Percentiles rank a stretch among this genome's conserved stretches.
phyloP scores from a whole-genome alignment of 1,140 invertebrate genomes.

The Notospermus geniculatus region DNA sequence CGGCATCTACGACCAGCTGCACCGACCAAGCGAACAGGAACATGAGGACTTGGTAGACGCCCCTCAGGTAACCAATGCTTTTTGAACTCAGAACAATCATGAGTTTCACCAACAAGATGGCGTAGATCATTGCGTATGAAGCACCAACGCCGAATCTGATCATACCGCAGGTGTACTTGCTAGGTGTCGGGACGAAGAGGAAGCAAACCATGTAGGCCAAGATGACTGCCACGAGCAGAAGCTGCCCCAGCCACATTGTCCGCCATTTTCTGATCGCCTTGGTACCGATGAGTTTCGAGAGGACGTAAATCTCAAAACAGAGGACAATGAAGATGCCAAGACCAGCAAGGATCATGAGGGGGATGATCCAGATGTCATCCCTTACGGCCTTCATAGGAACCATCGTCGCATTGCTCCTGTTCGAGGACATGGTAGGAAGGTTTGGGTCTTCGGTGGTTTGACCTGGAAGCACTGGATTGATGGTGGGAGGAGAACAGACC shows the following conservation, averaged over 20 bases:
- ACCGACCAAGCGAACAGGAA: constrained; percentile 71
- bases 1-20: constrained; percentile 80
- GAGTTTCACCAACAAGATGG: constrained; percentile 88
- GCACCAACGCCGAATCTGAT: constrained; percentile 82
- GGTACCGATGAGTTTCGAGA: constrained; percentile 82
- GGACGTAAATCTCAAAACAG: constrained; percentile 83
- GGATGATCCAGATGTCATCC: constrained; percentile 78
- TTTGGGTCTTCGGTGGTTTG: not conserved
- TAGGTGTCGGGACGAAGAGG: constrained; percentile 70
- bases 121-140: constrained; percentile 84
- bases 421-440: not conserved
- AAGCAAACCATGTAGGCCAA: constrained; percentile 76
- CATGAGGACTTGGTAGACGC: constrained; percentile 83
- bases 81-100: constrained; percentile 84
- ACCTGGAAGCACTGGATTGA: constrained; percentile 22
- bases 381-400: constrained; percentile 22
- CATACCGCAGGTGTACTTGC: constrained; percentile 78
- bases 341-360: constrained; percentile 74
- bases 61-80: constrained; percentile 77
- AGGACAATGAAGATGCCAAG: constrained; percentile 77
- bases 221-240: constrained; percentile 83
- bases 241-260: constrained; percentile 81
- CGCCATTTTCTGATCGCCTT: constrained; percentile 71
- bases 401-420: not conserved
- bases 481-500: constrained; percentile 24